Evolutionary conservation across 2,113 vertebrate genomes (phyloP).

Genomic region (Galbula dea): DNA sequence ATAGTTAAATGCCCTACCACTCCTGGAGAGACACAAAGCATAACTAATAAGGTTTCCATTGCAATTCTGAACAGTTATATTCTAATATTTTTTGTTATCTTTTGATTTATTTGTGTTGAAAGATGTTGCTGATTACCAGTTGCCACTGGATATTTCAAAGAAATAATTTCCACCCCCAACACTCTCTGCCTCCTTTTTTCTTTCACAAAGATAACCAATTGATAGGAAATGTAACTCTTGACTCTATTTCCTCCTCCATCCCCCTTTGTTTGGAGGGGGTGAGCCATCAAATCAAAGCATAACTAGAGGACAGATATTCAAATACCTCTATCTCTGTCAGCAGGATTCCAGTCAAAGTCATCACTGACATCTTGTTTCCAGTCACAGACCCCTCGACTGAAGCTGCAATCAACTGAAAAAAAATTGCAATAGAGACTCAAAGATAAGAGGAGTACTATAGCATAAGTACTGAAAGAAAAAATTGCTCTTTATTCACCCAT

Average conservation of each 20-base stretch:
- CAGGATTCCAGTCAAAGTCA: constrained; percentile 91
- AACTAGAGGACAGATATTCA: not conserved
- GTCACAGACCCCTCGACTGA: constrained; percentile 85
- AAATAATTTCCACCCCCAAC: not conserved
- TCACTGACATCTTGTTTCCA: constrained; percentile 91
- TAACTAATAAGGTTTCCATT: not conserved
- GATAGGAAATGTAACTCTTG: not conserved
- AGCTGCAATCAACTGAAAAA: constrained; percentile 88
- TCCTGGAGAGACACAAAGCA: rapidly evolving
- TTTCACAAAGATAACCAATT: not conserved
- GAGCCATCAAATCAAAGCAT: not conserved
- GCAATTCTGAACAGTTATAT: not conserved
- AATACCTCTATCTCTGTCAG: constrained; percentile 84
- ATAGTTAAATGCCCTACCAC: not conserved
- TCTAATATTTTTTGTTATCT: not conserved
- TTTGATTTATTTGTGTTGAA: not conserved
- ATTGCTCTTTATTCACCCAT: not conserved
- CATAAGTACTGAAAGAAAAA: not conserved
- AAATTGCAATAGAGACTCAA: not conserved
- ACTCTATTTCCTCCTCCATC: not conserved
- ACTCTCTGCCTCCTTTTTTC: not conserved
- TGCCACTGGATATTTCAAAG: not conserved
- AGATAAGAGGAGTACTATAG: not conserved
- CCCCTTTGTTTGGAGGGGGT: not conserved
- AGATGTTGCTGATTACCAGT: not conserved